Evolutionary conservation across 2,797 vertebrate species (phyloP), one percentile per base, ranked within the genome.

Genomic region (Cetoscarus ocellatus): DNA sequence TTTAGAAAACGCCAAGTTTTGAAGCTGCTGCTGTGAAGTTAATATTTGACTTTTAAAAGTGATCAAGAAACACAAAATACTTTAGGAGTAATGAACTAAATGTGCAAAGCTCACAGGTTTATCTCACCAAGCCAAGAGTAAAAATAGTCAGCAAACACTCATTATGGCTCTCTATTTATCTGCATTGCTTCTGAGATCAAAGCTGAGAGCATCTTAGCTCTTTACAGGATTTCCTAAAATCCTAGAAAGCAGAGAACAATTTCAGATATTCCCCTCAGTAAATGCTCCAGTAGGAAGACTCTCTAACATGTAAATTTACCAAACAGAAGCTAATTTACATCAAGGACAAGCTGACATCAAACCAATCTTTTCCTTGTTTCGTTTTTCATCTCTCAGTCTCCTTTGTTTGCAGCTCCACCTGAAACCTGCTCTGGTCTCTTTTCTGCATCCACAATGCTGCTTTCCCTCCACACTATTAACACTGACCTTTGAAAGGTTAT

Each of bases 401-500:
- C 39, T 67, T 67, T 61, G 9, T 64, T 58, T 64, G 39, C 36
- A 27, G 51, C 48, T 53, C 36, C 49, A 17, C 44, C 14, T 67
- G 53, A 8, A 1, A n/a, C 1, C 70, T 51, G 59, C 68, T 61
- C 49, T 58, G 47, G 67, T 77, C 57, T 48, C 59, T 73, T 56
- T 39, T 17, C 67, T 42, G 18, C 8, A 8, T 68, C 67, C 61
- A 67, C 59, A 56, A 57, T 18, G 61, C 49, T 12, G 19, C 50
- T 35, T 44, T 19, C 36, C 51, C 44, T 64, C 48, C 59, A 52
- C 67, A 19, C 77, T 69, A 27, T 64, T 77, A 61, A 54, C 67
- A 44, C n/a, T 61, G 62, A 67, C 84, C 85, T 82, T 67, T 63
- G 17, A 67, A 72, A 84, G 75, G 61, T 69, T 15, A 3, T 49